Evolutionary conservation across 2,888 invertebrate species (phyloP).

Genomic region (Melipona bicolor): DNA sequence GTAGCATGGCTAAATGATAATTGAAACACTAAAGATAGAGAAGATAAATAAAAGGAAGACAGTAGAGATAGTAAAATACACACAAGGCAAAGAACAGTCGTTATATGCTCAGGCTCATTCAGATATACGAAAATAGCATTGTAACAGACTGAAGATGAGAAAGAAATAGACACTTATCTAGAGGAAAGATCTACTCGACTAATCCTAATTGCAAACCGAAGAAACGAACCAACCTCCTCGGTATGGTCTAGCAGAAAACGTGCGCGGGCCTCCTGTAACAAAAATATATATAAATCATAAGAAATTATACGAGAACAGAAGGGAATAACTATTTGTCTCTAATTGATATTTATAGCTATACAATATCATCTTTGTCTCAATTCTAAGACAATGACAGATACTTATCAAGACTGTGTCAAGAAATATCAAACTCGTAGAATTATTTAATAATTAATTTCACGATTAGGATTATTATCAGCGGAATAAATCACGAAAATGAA

Average conservation of each 20-base stretch:
- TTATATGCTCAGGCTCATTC: background rate
- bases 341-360: constrained; percentile 19
- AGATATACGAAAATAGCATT: background rate
- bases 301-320: constrained; percentile 80
- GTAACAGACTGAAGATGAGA: too few relatives aligned
- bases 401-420: background rate
- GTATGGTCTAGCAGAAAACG: constrained; percentile 83
- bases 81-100: constrained; percentile 5
- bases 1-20: constrained; percentile 50
- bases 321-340: constrained; percentile 69
- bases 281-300: constrained; percentile 83
- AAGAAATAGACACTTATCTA: background rate
- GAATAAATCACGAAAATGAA: too few relatives aligned
- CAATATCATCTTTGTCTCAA: too few relatives aligned
- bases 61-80: background rate
- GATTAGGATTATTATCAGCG: too few relatives aligned
- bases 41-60: constrained; percentile 21
- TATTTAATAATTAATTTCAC: too few relatives aligned
- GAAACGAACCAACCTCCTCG: constrained; percentile 84
- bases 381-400: background rate
- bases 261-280: constrained; percentile 84
- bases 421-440: background rate
- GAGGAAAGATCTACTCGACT: constrained; percentile 79
- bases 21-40: constrained; percentile 41
- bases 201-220: constrained; percentile 82